A percentile compares a stretch with the other conserved stretches of the same genome.
Evolutionary conservation across 2,888 invertebrate species (phyloP).

Genomic region (Idaea biselata): DNA sequence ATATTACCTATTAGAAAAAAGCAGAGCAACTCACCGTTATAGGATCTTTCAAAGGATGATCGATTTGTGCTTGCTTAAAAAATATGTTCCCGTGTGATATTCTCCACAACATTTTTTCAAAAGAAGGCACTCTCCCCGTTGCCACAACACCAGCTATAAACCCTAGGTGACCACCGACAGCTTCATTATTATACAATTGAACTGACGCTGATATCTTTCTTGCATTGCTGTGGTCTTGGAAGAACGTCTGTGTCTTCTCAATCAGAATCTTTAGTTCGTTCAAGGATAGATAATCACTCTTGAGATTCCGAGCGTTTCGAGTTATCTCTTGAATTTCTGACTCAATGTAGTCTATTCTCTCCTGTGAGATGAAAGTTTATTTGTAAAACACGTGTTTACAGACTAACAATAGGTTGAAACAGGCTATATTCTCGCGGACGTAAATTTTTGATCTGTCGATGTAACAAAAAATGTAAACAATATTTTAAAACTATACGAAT

Average conservation of each 20-base stretch:
- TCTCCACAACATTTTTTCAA: conserved; percentile 74
- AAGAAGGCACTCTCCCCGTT: conserved; percentile 63
- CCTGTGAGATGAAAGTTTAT: conserved; percentile 47
- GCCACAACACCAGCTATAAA: conserved; percentile 74
- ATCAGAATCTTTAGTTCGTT: conserved; percentile 68
- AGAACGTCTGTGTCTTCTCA: conserved; percentile 72
- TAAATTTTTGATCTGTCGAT: not conserved
- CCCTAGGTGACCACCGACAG: conserved; percentile 65
- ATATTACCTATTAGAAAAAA: not conserved
- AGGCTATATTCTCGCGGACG: not conserved
- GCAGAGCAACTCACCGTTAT: conserved; percentile 55
- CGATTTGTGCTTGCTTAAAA: conserved; percentile 74
- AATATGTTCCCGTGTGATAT: conserved; percentile 76
- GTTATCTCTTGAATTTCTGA: conserved; percentile 76
- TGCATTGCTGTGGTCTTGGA: conserved; percentile 82
- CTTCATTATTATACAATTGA: conserved; percentile 68
- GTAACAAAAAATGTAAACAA: not conserved
- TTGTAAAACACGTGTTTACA: not conserved
- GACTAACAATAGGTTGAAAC: not conserved
- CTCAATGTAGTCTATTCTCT: conserved; percentile 75
- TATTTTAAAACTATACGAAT: not conserved
- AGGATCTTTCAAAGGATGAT: conserved; percentile 66
- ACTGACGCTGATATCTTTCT: conserved; percentile 72
- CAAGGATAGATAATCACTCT: conserved; percentile 66
- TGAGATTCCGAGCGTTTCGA: conserved; percentile 69